A percentile compares a stretch with the other conserved stretches of the same genome.
These are phyloP conservation scores for Xanthorhoe spadicearia DNA, from an alignment of 2,888 invertebrate genomes.

Conservation along the genomic window DNA sequence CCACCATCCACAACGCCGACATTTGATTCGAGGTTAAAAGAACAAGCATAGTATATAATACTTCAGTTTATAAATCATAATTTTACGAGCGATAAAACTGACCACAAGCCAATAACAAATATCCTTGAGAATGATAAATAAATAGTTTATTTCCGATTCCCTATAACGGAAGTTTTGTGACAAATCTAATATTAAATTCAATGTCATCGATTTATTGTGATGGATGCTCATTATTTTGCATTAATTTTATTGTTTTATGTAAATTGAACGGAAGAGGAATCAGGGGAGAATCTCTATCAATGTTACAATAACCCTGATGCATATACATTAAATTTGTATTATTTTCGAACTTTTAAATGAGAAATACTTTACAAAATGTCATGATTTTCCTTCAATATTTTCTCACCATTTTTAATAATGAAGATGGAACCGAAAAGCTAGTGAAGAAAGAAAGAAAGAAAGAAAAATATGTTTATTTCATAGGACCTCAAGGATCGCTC, in stretches of 20 bases:
- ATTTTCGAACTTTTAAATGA: no score
- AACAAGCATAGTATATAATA: not conserved
- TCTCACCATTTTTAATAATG: no score
- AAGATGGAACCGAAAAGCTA: no score
- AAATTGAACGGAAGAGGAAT: conserved; percentile 39
- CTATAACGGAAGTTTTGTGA: conserved; percentile 33
- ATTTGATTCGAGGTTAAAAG: not conserved
- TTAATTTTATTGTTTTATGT: conserved; percentile 37
- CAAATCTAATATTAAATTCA: conserved; percentile 37
- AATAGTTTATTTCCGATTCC: conserved; percentile 31
- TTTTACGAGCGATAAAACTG: conserved; percentile 24
- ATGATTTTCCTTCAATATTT: no score
- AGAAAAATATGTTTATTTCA: no score
- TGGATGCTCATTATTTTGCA: conserved; percentile 26
- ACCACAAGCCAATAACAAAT: conserved; percentile 20
- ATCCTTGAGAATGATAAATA: conserved; percentile 28
- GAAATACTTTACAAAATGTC: no score
- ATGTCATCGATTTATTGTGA: conserved; percentile 33
- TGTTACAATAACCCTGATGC: conserved; percentile 5
- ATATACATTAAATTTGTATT: not conserved
- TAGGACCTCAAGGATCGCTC: no score
- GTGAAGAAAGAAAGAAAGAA: no score
- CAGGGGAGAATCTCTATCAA: no score
- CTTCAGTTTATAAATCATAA: not conserved
- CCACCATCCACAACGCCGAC: no score